Percentiles rank a stretch among this genome's conserved stretches.
Evolutionary conservation across 2,113 vertebrate species (phyloP).

Genomic region (Scomber scombrus): DNA sequence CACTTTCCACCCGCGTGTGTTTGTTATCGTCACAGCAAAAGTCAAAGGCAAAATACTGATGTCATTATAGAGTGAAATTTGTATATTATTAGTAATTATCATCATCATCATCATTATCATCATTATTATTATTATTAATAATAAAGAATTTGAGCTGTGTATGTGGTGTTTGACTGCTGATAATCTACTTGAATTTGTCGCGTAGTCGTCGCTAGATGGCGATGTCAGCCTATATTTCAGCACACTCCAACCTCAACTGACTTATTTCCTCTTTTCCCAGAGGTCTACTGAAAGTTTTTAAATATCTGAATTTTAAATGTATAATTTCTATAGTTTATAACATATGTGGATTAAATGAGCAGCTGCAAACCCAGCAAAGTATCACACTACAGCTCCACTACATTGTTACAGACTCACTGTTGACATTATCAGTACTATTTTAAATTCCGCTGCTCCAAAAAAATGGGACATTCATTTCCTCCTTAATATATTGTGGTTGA

Average conservation of each 20-base stretch:
- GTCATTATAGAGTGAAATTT: too few species aligned
- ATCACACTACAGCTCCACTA: background rate
- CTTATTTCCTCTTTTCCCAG: slow-evolving; percentile 2
- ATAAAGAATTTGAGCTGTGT: background rate
- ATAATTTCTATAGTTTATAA: background rate
- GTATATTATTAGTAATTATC: too few species aligned
- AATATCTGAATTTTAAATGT: background rate
- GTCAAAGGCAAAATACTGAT: too few species aligned
- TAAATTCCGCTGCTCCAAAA: background rate
- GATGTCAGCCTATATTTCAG: slow-evolving; percentile 52
- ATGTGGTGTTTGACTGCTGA: background rate
- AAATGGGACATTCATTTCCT: background rate
- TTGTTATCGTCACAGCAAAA: background rate
- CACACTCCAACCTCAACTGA: background rate
- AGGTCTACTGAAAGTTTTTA: background rate
- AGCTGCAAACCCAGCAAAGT: background rate
- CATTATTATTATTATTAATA: too few species aligned
- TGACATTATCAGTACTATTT: background rate
- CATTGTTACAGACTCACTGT: background rate
- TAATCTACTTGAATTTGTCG: background rate
- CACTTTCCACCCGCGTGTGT: background rate
- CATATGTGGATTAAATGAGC: background rate
- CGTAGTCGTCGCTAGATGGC: slow-evolving; percentile 74
- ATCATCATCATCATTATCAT: too few species aligned
- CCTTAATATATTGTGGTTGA: background rate